Evolutionary conservation across 2,888 invertebrate genomes (phyloP).

Genomic region (Ligdia adustata): DNA sequence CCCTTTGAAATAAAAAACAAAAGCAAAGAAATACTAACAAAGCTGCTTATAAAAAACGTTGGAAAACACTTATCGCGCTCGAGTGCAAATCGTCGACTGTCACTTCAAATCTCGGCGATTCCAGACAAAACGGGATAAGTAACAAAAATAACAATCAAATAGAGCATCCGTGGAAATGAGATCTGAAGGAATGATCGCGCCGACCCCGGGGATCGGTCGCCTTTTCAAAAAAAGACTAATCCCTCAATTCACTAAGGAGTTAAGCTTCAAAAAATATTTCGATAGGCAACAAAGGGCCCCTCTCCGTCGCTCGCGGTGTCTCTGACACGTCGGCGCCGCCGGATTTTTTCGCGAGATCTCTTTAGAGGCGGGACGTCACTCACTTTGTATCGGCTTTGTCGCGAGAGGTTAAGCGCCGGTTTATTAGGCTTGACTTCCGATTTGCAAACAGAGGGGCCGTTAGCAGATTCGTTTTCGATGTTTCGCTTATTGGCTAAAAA

Average conservation of each 20-base stretch:
- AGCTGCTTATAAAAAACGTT: constrained; percentile 77
- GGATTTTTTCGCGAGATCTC: constrained; percentile 80
- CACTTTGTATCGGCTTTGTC: constrained; percentile 83
- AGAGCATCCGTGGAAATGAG: constrained; percentile 82
- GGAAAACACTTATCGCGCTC: constrained; percentile 81
- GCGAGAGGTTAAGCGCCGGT: constrained; percentile 81
- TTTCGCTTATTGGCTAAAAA: constrained; percentile 53
- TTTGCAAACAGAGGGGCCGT: constrained; percentile 74
- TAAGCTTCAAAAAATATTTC: constrained; percentile 84
- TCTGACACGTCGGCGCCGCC: constrained; percentile 81
- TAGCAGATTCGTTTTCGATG: constrained; percentile 62
- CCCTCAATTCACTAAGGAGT: constrained; percentile 85
- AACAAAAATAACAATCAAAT: constrained; percentile 84
- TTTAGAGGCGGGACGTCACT: constrained; percentile 80
- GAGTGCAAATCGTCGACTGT: constrained; percentile 81
- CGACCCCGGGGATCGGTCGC: constrained; percentile 84
- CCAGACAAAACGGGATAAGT: constrained; percentile 73
- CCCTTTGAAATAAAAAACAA: constrained; percentile 46
- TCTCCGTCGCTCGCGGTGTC: constrained; percentile 75
- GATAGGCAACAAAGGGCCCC: constrained; percentile 79
- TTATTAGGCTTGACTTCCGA: constrained; percentile 81
- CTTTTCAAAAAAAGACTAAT: constrained; percentile 86
- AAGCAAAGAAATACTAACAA: constrained; percentile 70
- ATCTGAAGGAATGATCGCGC: constrained; percentile 81
- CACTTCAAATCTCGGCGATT: constrained; percentile 76